Evolutionary conservation across 2,888 invertebrate genomes (phyloP).

Genomic region (Clostera curtula): DNA sequence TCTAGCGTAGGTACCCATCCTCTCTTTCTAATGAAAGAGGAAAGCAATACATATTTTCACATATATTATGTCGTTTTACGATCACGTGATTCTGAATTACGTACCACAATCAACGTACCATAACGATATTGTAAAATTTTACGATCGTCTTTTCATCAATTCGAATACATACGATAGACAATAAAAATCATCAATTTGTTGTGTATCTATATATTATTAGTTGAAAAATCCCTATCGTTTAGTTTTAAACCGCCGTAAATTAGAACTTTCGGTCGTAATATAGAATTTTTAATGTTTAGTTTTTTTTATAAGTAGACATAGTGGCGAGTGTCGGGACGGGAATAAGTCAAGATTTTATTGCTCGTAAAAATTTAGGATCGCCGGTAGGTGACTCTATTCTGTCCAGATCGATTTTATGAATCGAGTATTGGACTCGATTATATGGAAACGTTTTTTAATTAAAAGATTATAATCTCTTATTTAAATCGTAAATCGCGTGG

Average conservation of each 20-base stretch:
- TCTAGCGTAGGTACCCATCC: too few relatives aligned
- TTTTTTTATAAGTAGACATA: constrained; percentile 22
- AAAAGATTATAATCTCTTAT: constrained; percentile 40
- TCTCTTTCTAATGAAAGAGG: too few relatives aligned
- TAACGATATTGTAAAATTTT: constrained; percentile 34
- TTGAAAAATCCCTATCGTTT: constrained; percentile 43
- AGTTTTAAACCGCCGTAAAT: constrained; percentile 64
- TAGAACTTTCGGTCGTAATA: constrained; percentile 67
- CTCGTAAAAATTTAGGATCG: constrained; percentile 62
- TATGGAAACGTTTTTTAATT: constrained; percentile 27
- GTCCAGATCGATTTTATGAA: constrained; percentile 41
- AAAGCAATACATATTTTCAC: constrained; percentile 19
- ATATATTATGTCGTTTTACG: constrained; percentile 26
- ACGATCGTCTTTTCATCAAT: constrained; percentile 46
- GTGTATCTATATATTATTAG: constrained; percentile 34
- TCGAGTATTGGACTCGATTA: constrained; percentile 29
- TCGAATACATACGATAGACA: constrained; percentile 25
- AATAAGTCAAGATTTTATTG: constrained; percentile 70
- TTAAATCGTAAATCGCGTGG: constrained; percentile 33
- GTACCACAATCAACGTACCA: constrained; percentile 23
- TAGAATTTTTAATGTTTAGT: constrained; percentile 58
- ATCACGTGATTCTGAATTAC: constrained; percentile 30
- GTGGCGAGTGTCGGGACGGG: constrained; percentile 42
- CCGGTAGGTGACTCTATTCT: constrained; percentile 44
- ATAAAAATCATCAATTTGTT: constrained; percentile 43